Percentiles rank a stretch among this genome's conserved stretches.
phyloP scores from a whole-genome alignment of 2,113 vertebrate species.

The Eleginops maclovinus region DNA sequence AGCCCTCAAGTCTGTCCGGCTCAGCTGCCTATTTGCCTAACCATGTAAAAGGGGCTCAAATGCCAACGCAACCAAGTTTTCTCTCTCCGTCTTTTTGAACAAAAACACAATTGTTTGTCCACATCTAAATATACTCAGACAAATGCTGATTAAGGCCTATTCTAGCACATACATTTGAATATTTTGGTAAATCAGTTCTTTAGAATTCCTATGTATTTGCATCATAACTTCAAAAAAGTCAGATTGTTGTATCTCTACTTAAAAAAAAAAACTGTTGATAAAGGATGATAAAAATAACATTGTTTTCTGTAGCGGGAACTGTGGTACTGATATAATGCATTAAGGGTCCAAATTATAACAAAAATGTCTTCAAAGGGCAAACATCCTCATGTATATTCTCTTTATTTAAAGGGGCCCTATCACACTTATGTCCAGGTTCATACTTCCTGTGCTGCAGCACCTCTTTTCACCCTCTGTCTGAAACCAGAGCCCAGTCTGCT shows the following conservation, averaged over 20 bases:
- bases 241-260: no score
- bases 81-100: neutral
- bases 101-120: neutral
- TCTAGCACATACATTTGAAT: neutral
- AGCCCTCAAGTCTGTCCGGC: conserved; percentile 30
- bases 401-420: no score
- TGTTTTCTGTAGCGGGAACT: no score
- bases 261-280: no score
- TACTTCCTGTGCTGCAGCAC: no score
- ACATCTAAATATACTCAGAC: neutral
- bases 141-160: conserved; percentile 3
- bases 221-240: no score
- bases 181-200: neutral
- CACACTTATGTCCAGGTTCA: no score
- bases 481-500: no score
- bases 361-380: neutral
- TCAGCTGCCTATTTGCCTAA: conserved; percentile 33
- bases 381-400: no score
- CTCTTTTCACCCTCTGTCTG: no score
- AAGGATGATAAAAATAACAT: no score
- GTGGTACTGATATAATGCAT: neutral
- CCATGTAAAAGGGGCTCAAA: conserved; percentile 20
- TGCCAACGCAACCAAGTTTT: conserved; percentile 12
- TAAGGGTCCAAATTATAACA: neutral
- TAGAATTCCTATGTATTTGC: neutral